Evolutionary conservation across 2,113 vertebrate genomes (phyloP), one percentile per base, ranked within the genome.

Genomic region (Dipodomys spectabilis): DNA sequence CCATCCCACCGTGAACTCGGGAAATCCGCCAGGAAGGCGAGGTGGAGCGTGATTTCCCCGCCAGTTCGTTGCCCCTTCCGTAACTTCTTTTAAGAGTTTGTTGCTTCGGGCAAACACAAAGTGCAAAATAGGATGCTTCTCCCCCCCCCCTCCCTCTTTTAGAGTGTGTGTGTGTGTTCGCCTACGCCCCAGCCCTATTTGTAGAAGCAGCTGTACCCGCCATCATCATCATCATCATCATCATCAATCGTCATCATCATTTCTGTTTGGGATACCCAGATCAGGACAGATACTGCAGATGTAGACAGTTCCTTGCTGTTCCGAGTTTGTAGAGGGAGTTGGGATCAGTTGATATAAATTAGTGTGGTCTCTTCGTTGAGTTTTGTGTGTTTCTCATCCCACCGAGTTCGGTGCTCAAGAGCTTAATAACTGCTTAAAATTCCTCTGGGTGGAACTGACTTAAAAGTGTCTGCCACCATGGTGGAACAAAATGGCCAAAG

Each of bases 31-130:
- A 4, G 92, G 69, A 62, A 94, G 78, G 53, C 79, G 68, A 71
- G 39, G 64, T 95, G 94, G 88, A 90, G 72, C 72, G 35, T 13
- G 91, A 35, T 44, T 93, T 92, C 19, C 23, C n/a, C n/a, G 95
- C 84, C 91, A 28, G n/a, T 94, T 94, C 90, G 96, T 88, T 94
- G 95, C 92, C 86, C 87, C 88, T 94, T 45, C 60, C 84, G 96
- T 57, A 93, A 87, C 75, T 95, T 91, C 91, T 93, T 95, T 93
- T 57, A 73, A 79, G 91, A 93, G 28, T 82, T 87, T 81, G 30
- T 91, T 92, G 84, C 93, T 28, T 60, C 53, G 30, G 90, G 87
- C 89, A 68, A 44, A 64, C 45, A 35, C 49, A 35, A 82, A 94
- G 81, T 78, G 39, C 80, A 74, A 91, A 60, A 5, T 62, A 20